Evolutionary conservation across 2,797 vertebrate species (phyloP).

Genomic region (Mormyrus proboscirostris): DNA sequence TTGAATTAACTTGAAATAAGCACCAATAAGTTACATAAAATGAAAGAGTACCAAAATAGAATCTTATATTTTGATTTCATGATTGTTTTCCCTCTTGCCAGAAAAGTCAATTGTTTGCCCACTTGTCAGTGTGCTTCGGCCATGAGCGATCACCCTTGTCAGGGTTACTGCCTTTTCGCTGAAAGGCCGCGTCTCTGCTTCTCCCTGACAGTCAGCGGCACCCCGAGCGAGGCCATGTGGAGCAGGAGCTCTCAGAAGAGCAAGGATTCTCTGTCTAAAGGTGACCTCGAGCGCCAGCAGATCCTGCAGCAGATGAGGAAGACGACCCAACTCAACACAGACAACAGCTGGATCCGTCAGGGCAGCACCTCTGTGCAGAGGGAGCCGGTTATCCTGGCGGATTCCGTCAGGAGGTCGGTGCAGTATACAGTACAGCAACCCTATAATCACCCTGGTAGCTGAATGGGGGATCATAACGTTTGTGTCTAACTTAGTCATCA

Average conservation of each 20-base stretch:
- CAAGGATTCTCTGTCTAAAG: slow-evolving; percentile 61
- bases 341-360: slow-evolving; percentile 96
- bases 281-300: slow-evolving; percentile 77
- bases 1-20: not conserved
- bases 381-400: slow-evolving; percentile 62
- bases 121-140: not conserved
- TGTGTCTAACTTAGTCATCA: not conserved
- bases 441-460: not conserved
- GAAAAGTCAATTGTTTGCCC: not conserved
- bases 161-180: not conserved
- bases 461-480: not conserved
- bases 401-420: slow-evolving; percentile 73
- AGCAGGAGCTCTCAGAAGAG: slow-evolving; percentile 49
- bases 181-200: not conserved
- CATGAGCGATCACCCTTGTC: not conserved
- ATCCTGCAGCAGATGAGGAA: slow-evolving; percentile 97
- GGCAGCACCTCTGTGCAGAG: slow-evolving; percentile 68
- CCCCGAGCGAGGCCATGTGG: slow-evolving; percentile 37
- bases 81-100: not conserved
- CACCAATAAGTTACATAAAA: not conserved
- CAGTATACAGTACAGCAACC: not conserved
- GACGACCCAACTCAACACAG: slow-evolving; percentile 77
- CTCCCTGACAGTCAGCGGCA: slow-evolving; percentile 48
- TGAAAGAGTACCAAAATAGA: not conserved
- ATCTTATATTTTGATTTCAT: not conserved